Percentiles rank a stretch among this genome's conserved stretches.
phyloP scores from a whole-genome alignment of 2,888 invertebrate genomes.

The Stenichneumon culpator region DNA sequence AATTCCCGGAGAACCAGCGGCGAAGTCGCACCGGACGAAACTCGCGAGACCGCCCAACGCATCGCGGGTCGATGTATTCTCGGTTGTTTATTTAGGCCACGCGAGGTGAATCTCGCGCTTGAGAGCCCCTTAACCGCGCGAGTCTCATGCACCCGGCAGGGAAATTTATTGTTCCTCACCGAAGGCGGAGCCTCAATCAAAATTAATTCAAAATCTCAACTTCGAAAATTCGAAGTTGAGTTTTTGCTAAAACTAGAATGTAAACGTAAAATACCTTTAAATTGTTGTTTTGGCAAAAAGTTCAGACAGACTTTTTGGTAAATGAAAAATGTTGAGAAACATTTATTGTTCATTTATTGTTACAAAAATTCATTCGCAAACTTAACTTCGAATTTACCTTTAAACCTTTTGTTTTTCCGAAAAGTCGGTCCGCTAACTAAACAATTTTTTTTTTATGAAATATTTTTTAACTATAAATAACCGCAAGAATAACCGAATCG shows the following conservation, averaged over 20 bases:
- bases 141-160: constrained; percentile 34
- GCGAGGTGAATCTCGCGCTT: constrained; percentile 82
- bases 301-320: no score
- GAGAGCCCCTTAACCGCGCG: constrained; percentile 20
- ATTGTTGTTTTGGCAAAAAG: no score
- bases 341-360: constrained; percentile 41
- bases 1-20: constrained; percentile 74
- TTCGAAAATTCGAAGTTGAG: not conserved
- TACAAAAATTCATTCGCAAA: not conserved
- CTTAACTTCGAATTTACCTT: not conserved
- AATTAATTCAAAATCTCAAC: constrained; percentile 8
- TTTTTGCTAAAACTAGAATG: no score
- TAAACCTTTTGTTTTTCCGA: no score
- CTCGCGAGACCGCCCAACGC: constrained; percentile 70
- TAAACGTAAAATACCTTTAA: no score
- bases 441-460: no score
- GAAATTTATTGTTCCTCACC: constrained; percentile 42
- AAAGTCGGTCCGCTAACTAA: no score
- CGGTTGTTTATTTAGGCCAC: constrained; percentile 85
- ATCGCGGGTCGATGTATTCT: constrained; percentile 84
- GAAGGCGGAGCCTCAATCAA: not conserved
- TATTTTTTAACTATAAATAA: no score
- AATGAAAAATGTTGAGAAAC: constrained; percentile 4
- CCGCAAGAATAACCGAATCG: not conserved
- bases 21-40: constrained; percentile 58